Percentiles rank a stretch among this genome's conserved stretches.
Evolutionary conservation across 2,888 invertebrate species (phyloP).

Genomic region (Polymixis flavicincta): DNA sequence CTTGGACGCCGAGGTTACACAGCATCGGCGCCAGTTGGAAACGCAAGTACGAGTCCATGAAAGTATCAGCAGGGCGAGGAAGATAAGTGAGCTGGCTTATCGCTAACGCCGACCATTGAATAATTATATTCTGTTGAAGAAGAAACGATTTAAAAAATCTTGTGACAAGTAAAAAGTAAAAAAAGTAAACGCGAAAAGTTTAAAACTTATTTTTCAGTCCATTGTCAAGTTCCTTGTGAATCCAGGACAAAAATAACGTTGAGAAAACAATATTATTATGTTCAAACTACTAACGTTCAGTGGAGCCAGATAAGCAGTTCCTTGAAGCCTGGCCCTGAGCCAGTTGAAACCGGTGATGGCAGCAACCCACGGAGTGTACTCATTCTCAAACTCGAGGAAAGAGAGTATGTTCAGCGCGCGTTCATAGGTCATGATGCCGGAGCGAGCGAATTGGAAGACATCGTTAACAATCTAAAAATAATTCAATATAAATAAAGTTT

Average conservation of each 20-base stretch:
- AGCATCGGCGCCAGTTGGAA: constrained; percentile 81
- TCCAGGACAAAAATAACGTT: neutral
- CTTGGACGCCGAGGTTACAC: constrained; percentile 74
- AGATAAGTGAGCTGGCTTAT: constrained; percentile 77
- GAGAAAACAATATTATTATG: neutral
- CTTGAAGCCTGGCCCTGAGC: constrained; percentile 83
- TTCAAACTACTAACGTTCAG: constrained; percentile 74
- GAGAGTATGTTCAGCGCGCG: constrained; percentile 92
- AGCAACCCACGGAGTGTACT: constrained; percentile 95
- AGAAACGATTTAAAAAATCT: constrained; percentile 1
- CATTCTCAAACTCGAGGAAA: constrained; percentile 92
- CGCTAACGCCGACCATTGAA: constrained; percentile 73
- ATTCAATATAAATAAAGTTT: neutral
- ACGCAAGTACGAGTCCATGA: constrained; percentile 83
- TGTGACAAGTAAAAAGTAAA: neutral
- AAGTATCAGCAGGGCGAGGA: constrained; percentile 72
- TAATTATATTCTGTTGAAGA: constrained; percentile 72
- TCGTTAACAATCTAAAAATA: constrained; percentile 93
- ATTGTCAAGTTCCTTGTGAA: neutral
- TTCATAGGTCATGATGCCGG: constrained; percentile 91
- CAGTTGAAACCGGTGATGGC: constrained; percentile 91
- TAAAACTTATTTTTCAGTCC: neutral
- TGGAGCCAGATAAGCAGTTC: constrained; percentile 65
- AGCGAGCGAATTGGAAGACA: constrained; percentile 93
- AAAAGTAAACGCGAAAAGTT: neutral